These are phyloP conservation scores for Lophura swinhoii DNA, from an alignment of 2,797 vertebrate species.

Conservation along the genomic window DNA sequence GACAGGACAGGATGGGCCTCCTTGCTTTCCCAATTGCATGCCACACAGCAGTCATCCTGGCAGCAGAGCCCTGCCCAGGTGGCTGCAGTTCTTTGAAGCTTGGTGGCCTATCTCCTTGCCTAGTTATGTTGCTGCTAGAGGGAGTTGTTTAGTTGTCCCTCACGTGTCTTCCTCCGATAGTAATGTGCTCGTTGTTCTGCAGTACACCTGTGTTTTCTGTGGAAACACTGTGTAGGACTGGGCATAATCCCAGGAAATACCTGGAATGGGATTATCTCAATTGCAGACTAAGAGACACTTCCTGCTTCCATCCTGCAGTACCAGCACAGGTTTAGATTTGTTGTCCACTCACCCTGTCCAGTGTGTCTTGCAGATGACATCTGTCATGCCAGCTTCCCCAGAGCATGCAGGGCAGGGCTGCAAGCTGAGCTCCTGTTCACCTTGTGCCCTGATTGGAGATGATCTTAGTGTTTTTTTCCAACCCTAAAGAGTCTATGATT, in stretches of 20 bases:
- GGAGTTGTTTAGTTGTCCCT: not conserved
- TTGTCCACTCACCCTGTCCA: fast-evolving
- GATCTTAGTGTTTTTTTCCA: too few relatives aligned
- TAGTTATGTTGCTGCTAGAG: not conserved
- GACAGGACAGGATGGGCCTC: not conserved
- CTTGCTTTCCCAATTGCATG: not conserved
- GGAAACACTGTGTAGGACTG: not conserved
- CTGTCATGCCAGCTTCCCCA: fast-evolving
- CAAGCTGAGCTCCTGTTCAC: not conserved
- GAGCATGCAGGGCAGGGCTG: not conserved
- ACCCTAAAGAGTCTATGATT: too few relatives aligned
- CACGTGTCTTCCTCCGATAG: not conserved
- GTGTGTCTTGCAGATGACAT: not conserved
- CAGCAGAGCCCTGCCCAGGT: not conserved
- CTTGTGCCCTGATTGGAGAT: not conserved
- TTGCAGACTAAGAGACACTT: not conserved
- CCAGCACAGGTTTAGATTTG: not conserved
- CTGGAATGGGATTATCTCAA: not conserved
- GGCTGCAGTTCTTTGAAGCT: not conserved
- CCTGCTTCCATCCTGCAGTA: not conserved
- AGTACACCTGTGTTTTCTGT: not conserved
- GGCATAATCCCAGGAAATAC: not conserved
- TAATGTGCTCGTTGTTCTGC: not conserved
- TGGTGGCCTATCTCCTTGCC: not conserved
- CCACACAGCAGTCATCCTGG: not conserved